phyloP scores from a whole-genome alignment of 2,888 invertebrate genomes.

The Drosophila fulvimacula region DNA sequence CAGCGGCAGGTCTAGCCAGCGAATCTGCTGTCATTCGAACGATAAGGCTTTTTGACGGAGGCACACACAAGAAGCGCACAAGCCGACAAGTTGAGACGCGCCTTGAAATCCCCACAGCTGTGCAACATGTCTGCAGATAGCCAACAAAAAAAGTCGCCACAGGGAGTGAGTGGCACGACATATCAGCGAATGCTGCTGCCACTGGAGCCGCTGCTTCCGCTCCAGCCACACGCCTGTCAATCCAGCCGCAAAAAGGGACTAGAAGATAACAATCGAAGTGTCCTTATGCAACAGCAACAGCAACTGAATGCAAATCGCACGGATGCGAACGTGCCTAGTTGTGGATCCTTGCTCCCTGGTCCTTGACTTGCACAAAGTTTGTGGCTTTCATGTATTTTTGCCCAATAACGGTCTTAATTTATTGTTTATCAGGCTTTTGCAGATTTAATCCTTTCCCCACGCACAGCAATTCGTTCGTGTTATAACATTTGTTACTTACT shows the following conservation, averaged over 20 bases:
- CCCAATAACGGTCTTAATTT: slow-evolving; percentile 50
- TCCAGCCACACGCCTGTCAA: slow-evolving; percentile 56
- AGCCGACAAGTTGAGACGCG: slow-evolving; percentile 52
- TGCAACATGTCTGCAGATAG: slow-evolving; percentile 51
- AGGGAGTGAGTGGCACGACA: slow-evolving; percentile 23
- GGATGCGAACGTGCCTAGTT: slow-evolving; percentile 59
- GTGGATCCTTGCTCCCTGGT: slow-evolving; percentile 24
- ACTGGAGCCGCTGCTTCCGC: slow-evolving; percentile 40
- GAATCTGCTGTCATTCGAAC: slow-evolving; percentile 64
- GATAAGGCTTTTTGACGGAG: slow-evolving; percentile 68
- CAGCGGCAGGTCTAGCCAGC: slow-evolving; percentile 35
- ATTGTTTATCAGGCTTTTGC: slow-evolving; percentile 60
- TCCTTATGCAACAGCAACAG: slow-evolving; percentile 17
- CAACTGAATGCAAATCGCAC: slow-evolving; percentile 58
- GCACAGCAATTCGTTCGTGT: background rate
- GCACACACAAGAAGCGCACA: slow-evolving; percentile 48
- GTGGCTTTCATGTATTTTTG: slow-evolving; percentile 12
- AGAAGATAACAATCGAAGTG: slow-evolving; percentile 55
- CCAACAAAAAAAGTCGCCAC: slow-evolving; percentile 26
- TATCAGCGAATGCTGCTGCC: slow-evolving; percentile 55
- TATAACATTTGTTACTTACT: slow-evolving; percentile 24
- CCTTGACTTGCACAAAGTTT: slow-evolving; percentile 7
- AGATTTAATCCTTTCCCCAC: slow-evolving; percentile 61
- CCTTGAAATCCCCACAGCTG: slow-evolving; percentile 29
- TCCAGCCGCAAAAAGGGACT: slow-evolving; percentile 43